Conservation (phyloP, 1,140 invertebrate species). For the Bombus sibiricus region DNA sequence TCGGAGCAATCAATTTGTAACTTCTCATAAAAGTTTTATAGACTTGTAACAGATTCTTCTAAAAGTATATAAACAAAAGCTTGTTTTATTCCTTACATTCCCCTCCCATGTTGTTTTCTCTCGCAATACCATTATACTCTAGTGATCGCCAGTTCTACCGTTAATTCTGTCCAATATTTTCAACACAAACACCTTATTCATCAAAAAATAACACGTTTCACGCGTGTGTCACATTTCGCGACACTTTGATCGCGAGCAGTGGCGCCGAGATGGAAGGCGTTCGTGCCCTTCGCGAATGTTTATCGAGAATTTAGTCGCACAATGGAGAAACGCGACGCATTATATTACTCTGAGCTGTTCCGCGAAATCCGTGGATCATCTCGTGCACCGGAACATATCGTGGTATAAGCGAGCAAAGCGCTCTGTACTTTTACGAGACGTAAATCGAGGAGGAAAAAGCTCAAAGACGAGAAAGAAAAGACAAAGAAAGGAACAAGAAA, state of each 20-base stretch:
- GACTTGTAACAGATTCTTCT: background rate
- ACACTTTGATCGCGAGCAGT: too few species aligned
- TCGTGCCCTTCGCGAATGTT: background rate
- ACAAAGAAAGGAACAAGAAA: too few species aligned
- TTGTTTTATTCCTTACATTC: too few species aligned
- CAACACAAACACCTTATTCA: too few species aligned
- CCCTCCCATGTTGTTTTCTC: too few species aligned
- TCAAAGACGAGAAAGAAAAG: too few species aligned
- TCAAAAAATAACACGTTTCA: too few species aligned
- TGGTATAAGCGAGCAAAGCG: background rate
- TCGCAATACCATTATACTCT: too few species aligned
- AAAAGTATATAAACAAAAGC: too few species aligned
- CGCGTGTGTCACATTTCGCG: too few species aligned
- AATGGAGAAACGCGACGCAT: background rate
- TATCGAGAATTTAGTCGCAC: conserved; percentile 29
- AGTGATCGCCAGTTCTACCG: too few species aligned
- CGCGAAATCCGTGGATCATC: conserved; percentile 25
- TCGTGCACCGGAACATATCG: conserved; percentile 1
- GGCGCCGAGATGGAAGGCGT: background rate
- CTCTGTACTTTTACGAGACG: background rate
- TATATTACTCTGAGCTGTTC: background rate
- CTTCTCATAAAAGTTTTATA: background rate
- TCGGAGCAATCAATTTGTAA: background rate
- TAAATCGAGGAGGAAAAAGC: background rate
- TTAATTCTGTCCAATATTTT: too few species aligned